phyloP scores from a whole-genome alignment of 2,888 invertebrate genomes.

The Pachymerium ferrugineum region DNA sequence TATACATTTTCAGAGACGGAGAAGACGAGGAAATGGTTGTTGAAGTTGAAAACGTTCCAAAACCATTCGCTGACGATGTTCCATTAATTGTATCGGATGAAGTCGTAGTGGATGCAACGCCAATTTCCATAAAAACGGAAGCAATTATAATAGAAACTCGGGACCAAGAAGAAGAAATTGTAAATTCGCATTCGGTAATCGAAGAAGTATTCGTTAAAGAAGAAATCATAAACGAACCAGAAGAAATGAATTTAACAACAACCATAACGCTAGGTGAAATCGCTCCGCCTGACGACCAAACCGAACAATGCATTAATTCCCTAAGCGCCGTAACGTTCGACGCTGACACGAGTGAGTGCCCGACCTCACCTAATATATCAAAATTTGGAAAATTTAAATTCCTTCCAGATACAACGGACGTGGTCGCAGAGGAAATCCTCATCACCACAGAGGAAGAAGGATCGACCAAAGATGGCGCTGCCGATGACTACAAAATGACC shows the following conservation, averaged over 20 bases:
- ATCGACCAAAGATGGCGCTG: neutral
- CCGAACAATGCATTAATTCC: neutral
- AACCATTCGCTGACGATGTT: neutral
- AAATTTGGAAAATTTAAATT: neutral
- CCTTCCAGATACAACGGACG: neutral
- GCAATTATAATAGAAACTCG: neutral
- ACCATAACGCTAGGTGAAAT: neutral
- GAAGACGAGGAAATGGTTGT: neutral
- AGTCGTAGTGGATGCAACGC: neutral
- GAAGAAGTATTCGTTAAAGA: neutral
- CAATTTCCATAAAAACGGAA: neutral
- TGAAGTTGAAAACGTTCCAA: neutral
- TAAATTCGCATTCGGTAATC: neutral
- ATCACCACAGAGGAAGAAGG: neutral
- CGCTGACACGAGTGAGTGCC: neutral
- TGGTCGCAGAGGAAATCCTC: neutral
- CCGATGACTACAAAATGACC: too few species aligned
- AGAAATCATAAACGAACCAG: neutral
- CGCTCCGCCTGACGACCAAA: neutral
- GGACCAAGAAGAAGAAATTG: too few species aligned
- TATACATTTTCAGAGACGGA: neutral
- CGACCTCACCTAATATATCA: too few species aligned
- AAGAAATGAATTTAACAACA: too few species aligned
- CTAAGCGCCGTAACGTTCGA: neutral
- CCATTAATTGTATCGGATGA: neutral